Percentiles rank a stretch among this genome's conserved stretches.
Evolutionary conservation across 2,888 invertebrate genomes (phyloP).

Genomic region (Sturmia bella): DNA sequence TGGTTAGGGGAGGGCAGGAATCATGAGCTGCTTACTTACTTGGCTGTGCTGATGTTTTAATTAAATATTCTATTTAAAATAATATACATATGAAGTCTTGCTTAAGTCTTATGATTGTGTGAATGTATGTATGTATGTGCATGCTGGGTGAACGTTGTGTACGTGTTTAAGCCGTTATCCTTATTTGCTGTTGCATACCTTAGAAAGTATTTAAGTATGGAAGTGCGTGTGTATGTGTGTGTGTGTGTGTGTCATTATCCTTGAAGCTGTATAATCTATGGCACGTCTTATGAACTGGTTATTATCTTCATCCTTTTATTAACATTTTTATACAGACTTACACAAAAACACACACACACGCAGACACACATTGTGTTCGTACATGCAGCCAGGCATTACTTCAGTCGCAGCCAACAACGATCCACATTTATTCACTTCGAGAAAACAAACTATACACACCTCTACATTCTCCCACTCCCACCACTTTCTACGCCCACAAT

Average conservation of each 20-base stretch:
- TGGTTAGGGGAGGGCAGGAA: background rate
- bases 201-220: too few species aligned
- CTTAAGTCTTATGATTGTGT: background rate
- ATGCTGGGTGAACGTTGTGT: background rate
- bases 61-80: constrained; percentile 64
- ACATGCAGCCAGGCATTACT: background rate
- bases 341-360: background rate
- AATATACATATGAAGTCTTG: constrained; percentile 24
- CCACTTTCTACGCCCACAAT: constrained; percentile 45
- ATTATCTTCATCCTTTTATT: constrained; percentile 63
- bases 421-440: background rate
- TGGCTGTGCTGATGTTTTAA: constrained; percentile 41
- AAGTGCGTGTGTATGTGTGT: background rate
- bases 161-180: constrained; percentile 46
- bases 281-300: constrained; percentile 64
- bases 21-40: constrained; percentile 23
- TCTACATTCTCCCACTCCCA: background rate
- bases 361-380: background rate
- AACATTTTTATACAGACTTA: constrained; percentile 26
- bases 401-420: background rate
- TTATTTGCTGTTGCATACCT: constrained; percentile 34
- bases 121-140: background rate
- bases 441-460: background rate
- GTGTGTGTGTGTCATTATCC: constrained; percentile 52
- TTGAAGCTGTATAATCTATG: constrained; percentile 59